phyloP scores from a whole-genome alignment of 2,797 vertebrate species.

The Sebastiscus tertius region DNA sequence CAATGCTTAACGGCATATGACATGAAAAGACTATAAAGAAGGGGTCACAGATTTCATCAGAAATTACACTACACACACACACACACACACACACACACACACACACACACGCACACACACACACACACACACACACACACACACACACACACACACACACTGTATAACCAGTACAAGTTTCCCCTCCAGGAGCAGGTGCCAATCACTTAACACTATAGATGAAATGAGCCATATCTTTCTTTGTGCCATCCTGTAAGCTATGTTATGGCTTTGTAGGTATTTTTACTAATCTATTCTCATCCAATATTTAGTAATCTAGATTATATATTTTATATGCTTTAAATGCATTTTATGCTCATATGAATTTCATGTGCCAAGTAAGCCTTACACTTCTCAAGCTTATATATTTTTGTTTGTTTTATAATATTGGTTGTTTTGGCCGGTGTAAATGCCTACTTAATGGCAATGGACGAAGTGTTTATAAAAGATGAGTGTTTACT shows the following conservation, averaged over 20 bases:
- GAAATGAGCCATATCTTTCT: neutral
- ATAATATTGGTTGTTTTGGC: neutral
- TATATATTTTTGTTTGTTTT: neutral
- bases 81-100: neutral
- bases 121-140: neutral
- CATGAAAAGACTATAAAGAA: neutral
- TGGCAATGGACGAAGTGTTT: conserved; percentile 36
- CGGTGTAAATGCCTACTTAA: conserved; percentile 15
- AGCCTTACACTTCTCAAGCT: neutral
- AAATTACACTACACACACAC: neutral
- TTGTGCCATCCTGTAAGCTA: neutral
- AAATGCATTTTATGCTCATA: neutral
- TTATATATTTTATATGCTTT: neutral
- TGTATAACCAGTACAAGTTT: neutral
- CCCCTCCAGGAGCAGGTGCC: neutral
- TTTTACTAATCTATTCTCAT: neutral
- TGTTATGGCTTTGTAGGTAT: neutral
- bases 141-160: neutral
- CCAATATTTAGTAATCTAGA: neutral
- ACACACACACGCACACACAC: too few relatives aligned
- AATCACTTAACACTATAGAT: neutral
- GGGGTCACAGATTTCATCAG: neutral
- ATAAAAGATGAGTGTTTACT: conserved; percentile 39
- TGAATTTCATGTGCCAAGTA: neutral
- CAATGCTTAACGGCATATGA: neutral